Base-by-base conservation (phyloP, 2,113 vertebrate species). In the Dipodomys stephensi region DNA sequence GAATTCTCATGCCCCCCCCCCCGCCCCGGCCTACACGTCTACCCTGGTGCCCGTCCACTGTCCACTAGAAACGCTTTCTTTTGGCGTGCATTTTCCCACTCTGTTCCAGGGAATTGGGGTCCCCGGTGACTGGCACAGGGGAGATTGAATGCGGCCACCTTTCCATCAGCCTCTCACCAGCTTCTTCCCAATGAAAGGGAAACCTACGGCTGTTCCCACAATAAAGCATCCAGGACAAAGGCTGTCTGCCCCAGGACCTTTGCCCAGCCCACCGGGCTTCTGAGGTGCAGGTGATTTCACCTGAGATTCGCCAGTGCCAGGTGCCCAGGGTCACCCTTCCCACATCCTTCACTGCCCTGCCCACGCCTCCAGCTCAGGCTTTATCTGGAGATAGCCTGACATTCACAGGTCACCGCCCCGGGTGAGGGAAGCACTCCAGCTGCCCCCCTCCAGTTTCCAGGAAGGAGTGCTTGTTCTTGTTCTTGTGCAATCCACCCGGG, bases 151-250 rank as follows among this genome's bases (percentile, higher is more conserved):
- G 96, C 94, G 5, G 39, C 92, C 97, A 94, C 88, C 95, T 95
- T 97, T 97, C 98, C 98, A 98, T 98, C 98, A 97, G 96, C 97
- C 98, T 98, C 97, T 93, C 78, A 97, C 92, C 97, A 97, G 80
- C 95, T 90, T 93, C 88, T 86, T 87, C 95, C 73, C 39, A 65
- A 96, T 92, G 39, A 81, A 90, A 96, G 91, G 78, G 92, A 96
- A 92, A 96, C 97, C 92, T 9, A 87, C 94, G 96, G 92, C 96
- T 89, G 96, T 81, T 92, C 79, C 94, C 8, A 1, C 92, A 88
- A 97, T 78, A 32, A 96, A 97, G 97, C 23, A 82, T 60, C 93
- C 79, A 81, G 90, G n/a, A 53, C 1, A 35, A 30, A 88, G 83
- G 23, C 20, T 15, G 0, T 60, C 44, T 65, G 19, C 13, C 35